Evolutionary conservation across 2,113 vertebrate genomes (phyloP).

Genomic region (Triplophysa rosa): DNA sequence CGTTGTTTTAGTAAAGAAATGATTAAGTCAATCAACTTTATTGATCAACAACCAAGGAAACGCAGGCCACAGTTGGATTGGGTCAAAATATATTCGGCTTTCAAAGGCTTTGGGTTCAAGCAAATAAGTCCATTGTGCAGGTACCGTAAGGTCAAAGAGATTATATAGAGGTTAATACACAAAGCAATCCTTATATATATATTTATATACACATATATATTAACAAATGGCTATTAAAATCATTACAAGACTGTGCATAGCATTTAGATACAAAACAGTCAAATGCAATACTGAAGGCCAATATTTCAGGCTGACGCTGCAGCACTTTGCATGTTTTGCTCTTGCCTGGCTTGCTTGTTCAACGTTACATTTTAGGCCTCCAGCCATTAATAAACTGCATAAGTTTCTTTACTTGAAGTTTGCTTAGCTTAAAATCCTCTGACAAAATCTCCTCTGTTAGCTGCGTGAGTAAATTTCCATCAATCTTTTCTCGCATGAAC

Average conservation of each 20-base stretch:
- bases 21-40: conserved; percentile 15
- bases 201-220: conserved; percentile 63
- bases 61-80: conserved; percentile 45
- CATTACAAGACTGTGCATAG: conserved; percentile 83
- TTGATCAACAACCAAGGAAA: conserved; percentile 43
- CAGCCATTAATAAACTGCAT: conserved; percentile 97
- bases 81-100: conserved; percentile 52
- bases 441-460: conserved; percentile 95
- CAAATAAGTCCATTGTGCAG: conserved; percentile 53
- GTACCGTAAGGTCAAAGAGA: conserved; percentile 49
- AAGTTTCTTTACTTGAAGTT: conserved; percentile 97
- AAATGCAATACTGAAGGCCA: conserved; percentile 79
- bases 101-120: conserved; percentile 58
- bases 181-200: conserved; percentile 78
- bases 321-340: conserved; percentile 59
- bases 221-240: conserved; percentile 68
- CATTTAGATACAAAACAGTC: conserved; percentile 77
- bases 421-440: conserved; percentile 96
- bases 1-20: conserved; percentile 15
- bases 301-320: conserved; percentile 54
- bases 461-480: conserved; percentile 93
- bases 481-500: conserved; percentile 93
- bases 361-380: conserved; percentile 89
- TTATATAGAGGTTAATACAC: conserved; percentile 66
- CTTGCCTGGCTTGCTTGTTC: conserved; percentile 32